These are phyloP conservation scores for Sepiola atlantica DNA, from an alignment of 2,888 invertebrate genomes.

Conservation along the genomic window DNA sequence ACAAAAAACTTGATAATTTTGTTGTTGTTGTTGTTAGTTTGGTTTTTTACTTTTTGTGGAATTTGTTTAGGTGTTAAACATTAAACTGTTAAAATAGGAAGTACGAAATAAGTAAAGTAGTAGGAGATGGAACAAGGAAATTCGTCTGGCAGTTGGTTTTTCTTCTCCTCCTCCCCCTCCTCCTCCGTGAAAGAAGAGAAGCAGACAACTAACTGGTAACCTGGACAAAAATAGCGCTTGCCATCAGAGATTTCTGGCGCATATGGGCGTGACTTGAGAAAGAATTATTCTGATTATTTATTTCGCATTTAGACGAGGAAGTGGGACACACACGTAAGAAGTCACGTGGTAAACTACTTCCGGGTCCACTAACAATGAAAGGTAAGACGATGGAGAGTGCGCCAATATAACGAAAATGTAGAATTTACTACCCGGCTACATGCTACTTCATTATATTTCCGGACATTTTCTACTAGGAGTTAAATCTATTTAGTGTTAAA, in stretches of 20 bases:
- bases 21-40: too few species aligned
- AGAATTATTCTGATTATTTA: neutral
- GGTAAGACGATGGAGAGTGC: neutral
- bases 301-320: neutral
- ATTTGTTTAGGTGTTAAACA: too few species aligned
- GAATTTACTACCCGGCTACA: too few species aligned
- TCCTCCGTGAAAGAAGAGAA: neutral
- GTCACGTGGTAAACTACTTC: constrained; percentile 21
- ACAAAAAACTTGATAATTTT: too few species aligned
- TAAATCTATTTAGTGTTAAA: too few species aligned
- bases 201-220: neutral
- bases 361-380: neutral
- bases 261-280: neutral
- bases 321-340: neutral
- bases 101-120: too few species aligned
- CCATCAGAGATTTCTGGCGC: neutral
- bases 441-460: too few species aligned
- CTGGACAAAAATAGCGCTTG: neutral
- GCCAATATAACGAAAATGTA: too few species aligned
- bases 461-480: too few species aligned
- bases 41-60: too few species aligned
- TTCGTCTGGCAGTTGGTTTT: neutral
- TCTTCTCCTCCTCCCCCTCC: neutral
- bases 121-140: neutral
- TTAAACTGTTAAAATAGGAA: too few species aligned